A percentile compares a stretch with the other conserved stretches of the same genome.
These are phyloP conservation scores for Cosmorhoe ocellata DNA, from an alignment of 2,888 invertebrate species.

Conservation along the genomic window DNA sequence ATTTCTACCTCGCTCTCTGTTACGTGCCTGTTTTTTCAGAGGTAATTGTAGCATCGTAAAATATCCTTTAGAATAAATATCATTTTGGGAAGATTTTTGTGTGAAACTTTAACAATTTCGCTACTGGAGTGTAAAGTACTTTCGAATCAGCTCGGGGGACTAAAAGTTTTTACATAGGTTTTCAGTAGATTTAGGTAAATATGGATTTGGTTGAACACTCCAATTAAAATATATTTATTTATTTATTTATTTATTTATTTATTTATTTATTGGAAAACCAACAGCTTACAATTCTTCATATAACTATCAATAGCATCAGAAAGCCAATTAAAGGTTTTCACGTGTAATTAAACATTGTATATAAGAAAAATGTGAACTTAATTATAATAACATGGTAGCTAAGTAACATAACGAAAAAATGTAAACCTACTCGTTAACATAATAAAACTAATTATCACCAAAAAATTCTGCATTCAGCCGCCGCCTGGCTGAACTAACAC, in stretches of 20 bases:
- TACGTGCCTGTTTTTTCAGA: constrained; percentile 14
- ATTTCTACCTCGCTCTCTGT: not conserved
- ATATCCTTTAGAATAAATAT: constrained; percentile 50
- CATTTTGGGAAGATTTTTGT: constrained; percentile 52
- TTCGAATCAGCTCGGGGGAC: constrained; percentile 39
- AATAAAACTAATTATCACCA: too few species aligned
- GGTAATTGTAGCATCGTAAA: constrained; percentile 54
- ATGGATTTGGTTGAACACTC: not conserved
- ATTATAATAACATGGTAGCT: too few species aligned
- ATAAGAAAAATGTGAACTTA: too few species aligned
- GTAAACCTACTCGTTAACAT: too few species aligned
- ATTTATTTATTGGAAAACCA: too few species aligned
- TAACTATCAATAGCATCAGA: too few species aligned
- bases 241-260: not conserved
- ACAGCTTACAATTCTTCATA: too few species aligned
- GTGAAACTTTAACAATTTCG: constrained; percentile 49
- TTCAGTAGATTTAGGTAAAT: constrained; percentile 8
- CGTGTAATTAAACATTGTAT: too few species aligned
- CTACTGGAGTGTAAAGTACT: constrained; percentile 42
- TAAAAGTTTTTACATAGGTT: constrained; percentile 36
- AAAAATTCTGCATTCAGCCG: too few species aligned
- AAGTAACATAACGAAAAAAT: too few species aligned
- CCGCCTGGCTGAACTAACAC: too few species aligned
- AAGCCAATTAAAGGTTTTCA: too few species aligned
- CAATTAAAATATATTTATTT: not conserved